Evolutionary conservation across 2,888 invertebrate genomes (phyloP), one percentile per base, ranked within the genome.

Genomic region (Cheilosia grossa): DNA sequence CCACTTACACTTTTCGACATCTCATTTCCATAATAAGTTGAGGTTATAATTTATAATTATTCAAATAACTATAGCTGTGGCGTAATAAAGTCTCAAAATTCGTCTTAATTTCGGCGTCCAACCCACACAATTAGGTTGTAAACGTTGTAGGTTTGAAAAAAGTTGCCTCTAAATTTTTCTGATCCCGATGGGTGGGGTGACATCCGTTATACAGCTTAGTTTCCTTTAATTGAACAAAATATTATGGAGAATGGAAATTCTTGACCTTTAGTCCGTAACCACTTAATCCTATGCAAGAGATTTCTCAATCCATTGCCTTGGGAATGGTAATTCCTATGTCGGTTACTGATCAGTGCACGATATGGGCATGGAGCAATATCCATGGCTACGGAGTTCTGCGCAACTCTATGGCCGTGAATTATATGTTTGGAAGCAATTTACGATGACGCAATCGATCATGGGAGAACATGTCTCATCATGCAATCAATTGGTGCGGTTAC

Each of bases 391-490:
- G n/a, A 9, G 17, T 6, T 4, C 15, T 27, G 70, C 24, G 15
- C 21, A 58, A n/a, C 21, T 77, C 24, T 53, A 63, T 58, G 64
- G 58, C 64, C 78, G 58, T 72, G 78, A 63, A 72, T 79, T 69
- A 63, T 49, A 69, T 27, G 54, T 63, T 63, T 63, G 53, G 53
- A 54, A 49, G 21, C 33, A 59, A 69, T 64, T 54, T 30, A 70
- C 59, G 64, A 80, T 83, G 83, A 83, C 80, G 83, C 74, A 83
- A 83, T 83, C 83, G 83, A 79, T 83, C 70, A 74, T 79, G 73
- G 54, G 42, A 33, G 67, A 79, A 47, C 40, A 69, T 69, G 70
- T 59, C 74, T 56, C 78, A 82, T 66, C 74, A 66, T 59, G 74
- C 66, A 80, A 40, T 70, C 64, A 83, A 75, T 75, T 83, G 78